Evolutionary conservation across 2,113 vertebrate genomes (phyloP), one percentile per base, ranked within the genome.

Genomic region (Syngnathus typhle): DNA sequence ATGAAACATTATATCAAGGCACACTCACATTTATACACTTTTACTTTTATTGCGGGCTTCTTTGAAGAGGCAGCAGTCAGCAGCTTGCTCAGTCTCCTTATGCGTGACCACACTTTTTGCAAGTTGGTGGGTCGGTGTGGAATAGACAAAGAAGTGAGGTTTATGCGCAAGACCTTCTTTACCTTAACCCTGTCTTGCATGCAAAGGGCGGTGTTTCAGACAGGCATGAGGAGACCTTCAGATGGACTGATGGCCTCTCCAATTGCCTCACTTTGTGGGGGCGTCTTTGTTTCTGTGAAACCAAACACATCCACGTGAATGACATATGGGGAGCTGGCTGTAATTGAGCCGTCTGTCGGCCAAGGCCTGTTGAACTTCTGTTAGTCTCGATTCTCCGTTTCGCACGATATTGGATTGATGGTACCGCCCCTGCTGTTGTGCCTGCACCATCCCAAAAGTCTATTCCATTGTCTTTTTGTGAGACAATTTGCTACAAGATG

Each of bases 251-350:
- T 38, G 64, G 69, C 44, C 38, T 23, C 68, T 63, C 59, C 73
- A 66, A 80, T 85, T 66, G 85, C 84, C 72, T 87, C 84, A 88
- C 67, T 73, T 47, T 56, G 72, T 38, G 65, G 75, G 58, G 85
- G 82, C 65, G 79, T 74, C 82, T 88, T 89, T 85, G 77, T 86
- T 67, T 82, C 72, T 62, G 68, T 78, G 85, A 84, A 88, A 86
- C 83, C 80, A 74, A 85, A 88, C 77, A 82, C 84, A 79, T 80
- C 65, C 64, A 63, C 76, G 32, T 78, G 79, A 84, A 82, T 83
- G 84, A 77, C 77, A 85, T 41, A 61, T 4, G 64, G 56, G 12
- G 21, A 65, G 61, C 67, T 70, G 78, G 75, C 70, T 77, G 84
- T 85, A 90, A 88, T 82, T 76, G 82, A 90, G 83, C 81, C 9